Conservation (phyloP, 1,140 invertebrate species). For the Lethocerus indicus region DNA sequence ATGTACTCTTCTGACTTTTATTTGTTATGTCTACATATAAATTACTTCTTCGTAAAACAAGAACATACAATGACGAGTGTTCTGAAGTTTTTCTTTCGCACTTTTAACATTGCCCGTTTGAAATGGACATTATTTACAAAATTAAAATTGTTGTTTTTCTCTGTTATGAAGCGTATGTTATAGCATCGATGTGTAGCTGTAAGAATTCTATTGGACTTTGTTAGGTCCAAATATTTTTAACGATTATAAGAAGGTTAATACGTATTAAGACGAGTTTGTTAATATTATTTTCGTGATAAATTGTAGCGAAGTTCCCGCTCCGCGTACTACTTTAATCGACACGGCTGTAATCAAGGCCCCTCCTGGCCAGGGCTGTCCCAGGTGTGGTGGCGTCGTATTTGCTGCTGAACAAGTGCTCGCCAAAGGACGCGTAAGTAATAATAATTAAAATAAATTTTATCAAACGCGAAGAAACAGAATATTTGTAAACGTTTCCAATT, state of each 20-base stretch:
- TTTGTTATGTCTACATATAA: too few relatives aligned
- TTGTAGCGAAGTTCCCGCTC: conserved; percentile 20
- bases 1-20: too few relatives aligned
- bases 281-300: background rate
- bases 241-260: background rate
- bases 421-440: conserved; percentile 19
- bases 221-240: background rate
- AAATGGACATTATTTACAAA: too few relatives aligned
- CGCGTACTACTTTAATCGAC: conserved; percentile 28
- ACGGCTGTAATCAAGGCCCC: conserved; percentile 61
- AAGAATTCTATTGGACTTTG: too few relatives aligned
- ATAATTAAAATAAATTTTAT: background rate
- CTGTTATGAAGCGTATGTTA: too few relatives aligned
- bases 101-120: too few relatives aligned
- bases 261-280: background rate
- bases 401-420: conserved; percentile 79
- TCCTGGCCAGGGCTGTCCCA: conserved; percentile 71
- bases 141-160: too few relatives aligned
- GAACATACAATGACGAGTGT: too few relatives aligned
- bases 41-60: too few relatives aligned
- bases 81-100: too few relatives aligned
- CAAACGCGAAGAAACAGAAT: background rate
- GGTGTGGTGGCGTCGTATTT: conserved; percentile 78
- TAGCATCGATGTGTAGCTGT: too few relatives aligned
- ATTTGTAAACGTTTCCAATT: too few relatives aligned